Evolutionary conservation across 2,113 vertebrate genomes (phyloP).

Genomic region (Alexandromys fortis): DNA sequence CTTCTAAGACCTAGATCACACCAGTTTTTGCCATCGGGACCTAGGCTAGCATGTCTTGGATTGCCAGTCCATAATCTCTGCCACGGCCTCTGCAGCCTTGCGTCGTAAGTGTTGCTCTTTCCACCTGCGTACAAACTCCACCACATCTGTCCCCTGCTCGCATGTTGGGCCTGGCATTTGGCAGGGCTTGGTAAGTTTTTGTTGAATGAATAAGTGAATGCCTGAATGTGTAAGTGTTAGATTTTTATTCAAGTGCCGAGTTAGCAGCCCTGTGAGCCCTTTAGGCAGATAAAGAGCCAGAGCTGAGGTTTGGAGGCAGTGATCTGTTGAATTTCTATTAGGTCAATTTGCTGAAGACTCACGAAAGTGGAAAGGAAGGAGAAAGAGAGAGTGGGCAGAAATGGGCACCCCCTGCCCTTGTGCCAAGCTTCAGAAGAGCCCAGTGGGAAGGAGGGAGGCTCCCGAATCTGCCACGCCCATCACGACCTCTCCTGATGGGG

Average conservation of each 20-base stretch:
- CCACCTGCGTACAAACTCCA: not conserved
- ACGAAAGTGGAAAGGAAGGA: not conserved
- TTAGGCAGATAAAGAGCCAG: conserved; percentile 61
- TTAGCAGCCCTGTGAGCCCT: conserved; percentile 63
- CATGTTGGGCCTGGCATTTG: not conserved
- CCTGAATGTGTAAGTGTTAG: conserved; percentile 55
- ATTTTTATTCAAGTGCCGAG: conserved; percentile 64
- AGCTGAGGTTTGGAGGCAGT: conserved; percentile 59
- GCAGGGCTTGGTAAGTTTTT: conserved; percentile 13
- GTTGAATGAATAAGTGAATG: conserved; percentile 54
- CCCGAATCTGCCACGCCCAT: not conserved
- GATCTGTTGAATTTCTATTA: conserved; percentile 68
- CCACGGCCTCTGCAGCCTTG: not conserved
- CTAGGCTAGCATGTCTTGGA: not conserved
- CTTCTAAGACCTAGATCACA: not conserved
- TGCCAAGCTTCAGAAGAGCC: not conserved
- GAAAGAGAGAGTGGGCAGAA: not conserved
- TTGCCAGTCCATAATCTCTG: rapidly evolving
- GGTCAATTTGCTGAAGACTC: conserved; percentile 61
- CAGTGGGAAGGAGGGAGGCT: not conserved
- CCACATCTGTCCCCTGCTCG: not conserved
- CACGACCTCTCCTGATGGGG: not conserved
- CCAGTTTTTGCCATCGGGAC: not conserved
- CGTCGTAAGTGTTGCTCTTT: rapidly evolving
- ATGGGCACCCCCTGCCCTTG: not conserved